A percentile compares a stretch with the other conserved stretches of the same genome.
Conservation (phyloP, 1,140 invertebrate species). For the Pectinophora gossypiella region DNA sequence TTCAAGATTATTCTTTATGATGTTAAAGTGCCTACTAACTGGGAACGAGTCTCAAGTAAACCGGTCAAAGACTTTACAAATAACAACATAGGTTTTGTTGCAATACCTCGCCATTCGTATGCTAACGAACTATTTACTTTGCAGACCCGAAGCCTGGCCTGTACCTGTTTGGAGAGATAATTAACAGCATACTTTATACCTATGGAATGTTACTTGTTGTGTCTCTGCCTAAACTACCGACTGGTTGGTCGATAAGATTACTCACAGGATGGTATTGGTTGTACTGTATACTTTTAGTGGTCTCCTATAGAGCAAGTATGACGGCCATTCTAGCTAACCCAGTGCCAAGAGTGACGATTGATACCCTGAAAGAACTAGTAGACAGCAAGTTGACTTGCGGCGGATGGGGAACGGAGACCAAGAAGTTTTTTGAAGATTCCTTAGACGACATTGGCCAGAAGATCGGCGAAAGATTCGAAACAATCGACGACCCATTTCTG, state of each 20-base stretch:
- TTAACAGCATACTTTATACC: slow-evolving; percentile 85
- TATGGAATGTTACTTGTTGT: slow-evolving; percentile 87
- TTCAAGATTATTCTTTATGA: no score
- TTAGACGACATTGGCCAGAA: slow-evolving; percentile 79
- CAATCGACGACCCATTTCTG: slow-evolving; percentile 75
- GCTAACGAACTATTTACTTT: slow-evolving; percentile 24
- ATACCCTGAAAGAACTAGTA: slow-evolving; percentile 81
- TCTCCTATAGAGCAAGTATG: slow-evolving; percentile 87
- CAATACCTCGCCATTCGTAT: no score
- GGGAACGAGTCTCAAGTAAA: no score
- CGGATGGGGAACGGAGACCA: slow-evolving; percentile 82
- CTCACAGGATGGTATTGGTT: slow-evolving; percentile 91
- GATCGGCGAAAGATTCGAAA: slow-evolving; percentile 81
- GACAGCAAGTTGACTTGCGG: slow-evolving; percentile 79
- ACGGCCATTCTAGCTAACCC: slow-evolving; percentile 88
- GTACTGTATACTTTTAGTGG: slow-evolving; percentile 86
- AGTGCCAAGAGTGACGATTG: slow-evolving; percentile 84
- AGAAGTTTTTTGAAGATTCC: slow-evolving; percentile 81
- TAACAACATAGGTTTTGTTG: no score
- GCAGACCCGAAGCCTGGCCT: slow-evolving; percentile 72
- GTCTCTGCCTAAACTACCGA: slow-evolving; percentile 83
- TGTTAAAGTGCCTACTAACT: no score
- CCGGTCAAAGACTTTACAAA: no score
- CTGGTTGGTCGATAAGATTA: slow-evolving; percentile 84
- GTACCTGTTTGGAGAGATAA: slow-evolving; percentile 81